These are phyloP conservation scores for Pollenia angustigena DNA, from an alignment of 2,888 invertebrate species.

Conservation along the genomic window DNA sequence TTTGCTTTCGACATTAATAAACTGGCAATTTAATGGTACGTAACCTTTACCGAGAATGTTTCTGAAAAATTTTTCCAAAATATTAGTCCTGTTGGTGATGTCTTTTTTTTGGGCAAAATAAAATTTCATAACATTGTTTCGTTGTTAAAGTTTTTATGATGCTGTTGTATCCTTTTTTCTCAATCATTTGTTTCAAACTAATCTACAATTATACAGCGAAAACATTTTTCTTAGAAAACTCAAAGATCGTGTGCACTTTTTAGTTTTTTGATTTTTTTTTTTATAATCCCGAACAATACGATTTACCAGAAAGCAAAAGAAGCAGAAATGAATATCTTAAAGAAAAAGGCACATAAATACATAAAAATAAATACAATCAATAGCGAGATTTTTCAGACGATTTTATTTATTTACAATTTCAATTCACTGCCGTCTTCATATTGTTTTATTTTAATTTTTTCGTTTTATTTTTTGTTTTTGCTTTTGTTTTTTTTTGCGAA, in stretches of 20 bases:
- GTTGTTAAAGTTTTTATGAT: slow-evolving; percentile 21
- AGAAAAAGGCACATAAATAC: slow-evolving; percentile 41
- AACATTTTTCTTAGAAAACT: slow-evolving; percentile 64
- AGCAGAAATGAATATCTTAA: slow-evolving; percentile 40
- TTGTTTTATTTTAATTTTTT: slow-evolving; percentile 60
- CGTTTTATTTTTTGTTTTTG: slow-evolving; percentile 17
- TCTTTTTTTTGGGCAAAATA: not conserved
- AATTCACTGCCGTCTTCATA: slow-evolving; percentile 65
- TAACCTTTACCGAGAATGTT: too few relatives aligned
- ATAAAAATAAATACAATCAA: slow-evolving; percentile 64
- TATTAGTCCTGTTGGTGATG: not conserved
- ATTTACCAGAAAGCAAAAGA: slow-evolving; percentile 40
- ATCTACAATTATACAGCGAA: slow-evolving; percentile 65
- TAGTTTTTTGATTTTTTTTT: not conserved
- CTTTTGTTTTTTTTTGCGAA: slow-evolving; percentile 51
- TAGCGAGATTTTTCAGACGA: slow-evolving; percentile 64
- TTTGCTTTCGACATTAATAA: too few relatives aligned
- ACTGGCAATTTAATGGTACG: too few relatives aligned
- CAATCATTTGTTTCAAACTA: slow-evolving; percentile 65
- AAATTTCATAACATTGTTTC: not conserved
- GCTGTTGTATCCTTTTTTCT: slow-evolving; percentile 38
- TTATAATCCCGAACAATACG: slow-evolving; percentile 59
- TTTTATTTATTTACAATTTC: slow-evolving; percentile 68
- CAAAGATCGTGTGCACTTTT: slow-evolving; percentile 52
- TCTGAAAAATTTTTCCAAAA: too few relatives aligned